Conservation (phyloP, 1,140 invertebrate genomes). For the Hirudo medicinalis region DNA sequence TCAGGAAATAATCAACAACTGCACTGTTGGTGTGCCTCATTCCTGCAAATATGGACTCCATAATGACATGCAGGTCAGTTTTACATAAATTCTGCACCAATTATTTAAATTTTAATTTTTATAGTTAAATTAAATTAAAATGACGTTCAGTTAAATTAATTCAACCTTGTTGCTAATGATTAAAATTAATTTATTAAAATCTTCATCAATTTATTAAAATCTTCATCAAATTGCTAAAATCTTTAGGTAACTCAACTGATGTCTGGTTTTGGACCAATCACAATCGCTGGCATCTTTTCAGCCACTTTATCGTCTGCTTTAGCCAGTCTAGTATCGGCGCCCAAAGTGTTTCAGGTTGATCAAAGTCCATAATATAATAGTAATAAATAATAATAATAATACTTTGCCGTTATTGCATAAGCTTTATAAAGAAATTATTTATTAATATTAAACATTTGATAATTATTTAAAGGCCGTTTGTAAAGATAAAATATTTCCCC, state of each 20-base stretch:
- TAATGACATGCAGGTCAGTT: constrained; percentile 60
- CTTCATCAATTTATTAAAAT: background rate
- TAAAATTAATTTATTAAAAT: no score
- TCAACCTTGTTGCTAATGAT: no score
- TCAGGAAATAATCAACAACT: constrained; percentile 1
- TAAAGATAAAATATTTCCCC: constrained; percentile 84
- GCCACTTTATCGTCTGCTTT: constrained; percentile 88
- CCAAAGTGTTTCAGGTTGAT: constrained; percentile 56
- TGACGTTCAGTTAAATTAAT: no score
- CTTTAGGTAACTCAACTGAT: constrained; percentile 65
- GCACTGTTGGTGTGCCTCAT: constrained; percentile 18
- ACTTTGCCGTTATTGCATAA: no score
- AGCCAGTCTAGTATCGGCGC: constrained; percentile 87
- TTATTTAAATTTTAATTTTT: background rate
- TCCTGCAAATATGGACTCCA: constrained; percentile 60
- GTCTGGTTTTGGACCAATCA: constrained; percentile 75
- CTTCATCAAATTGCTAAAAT: background rate
- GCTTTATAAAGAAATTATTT: no score
- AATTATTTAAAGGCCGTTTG: constrained; percentile 66
- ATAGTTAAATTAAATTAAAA: no score
- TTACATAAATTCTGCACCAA: background rate
- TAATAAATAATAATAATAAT: no score
- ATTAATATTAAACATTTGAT: background rate
- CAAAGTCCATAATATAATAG: constrained; percentile 47
- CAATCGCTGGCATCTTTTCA: constrained; percentile 89